Conservation (phyloP, 2,888 invertebrate species). For the Crioceris asparagi region DNA sequence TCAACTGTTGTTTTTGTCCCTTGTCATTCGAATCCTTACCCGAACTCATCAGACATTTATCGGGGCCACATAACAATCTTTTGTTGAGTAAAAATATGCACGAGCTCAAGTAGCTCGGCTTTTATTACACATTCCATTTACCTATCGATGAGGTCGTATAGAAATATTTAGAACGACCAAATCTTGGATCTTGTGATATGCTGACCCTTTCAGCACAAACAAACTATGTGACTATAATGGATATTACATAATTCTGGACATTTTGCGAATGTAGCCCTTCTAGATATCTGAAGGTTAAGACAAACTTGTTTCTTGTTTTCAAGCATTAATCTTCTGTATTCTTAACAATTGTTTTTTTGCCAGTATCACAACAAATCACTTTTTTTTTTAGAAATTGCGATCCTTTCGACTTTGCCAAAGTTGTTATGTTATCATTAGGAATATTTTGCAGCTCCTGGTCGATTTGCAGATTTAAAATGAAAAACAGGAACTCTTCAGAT, state of each 20-base stretch:
- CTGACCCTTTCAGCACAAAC: slow-evolving; percentile 27
- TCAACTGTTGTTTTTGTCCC: slow-evolving; percentile 82
- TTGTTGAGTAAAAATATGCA: slow-evolving; percentile 79
- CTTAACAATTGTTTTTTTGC: neutral
- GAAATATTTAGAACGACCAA: slow-evolving; percentile 25
- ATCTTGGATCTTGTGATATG: slow-evolving; percentile 25
- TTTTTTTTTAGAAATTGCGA: neutral
- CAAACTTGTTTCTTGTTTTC: neutral
- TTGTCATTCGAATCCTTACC: slow-evolving; percentile 77
- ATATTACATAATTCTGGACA: no score
- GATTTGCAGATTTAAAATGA: no score
- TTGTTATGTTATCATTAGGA: no score
- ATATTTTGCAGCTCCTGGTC: no score
- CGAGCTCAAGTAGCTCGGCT: slow-evolving; percentile 34
- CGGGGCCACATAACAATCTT: slow-evolving; percentile 80
- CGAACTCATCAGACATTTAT: slow-evolving; percentile 75
- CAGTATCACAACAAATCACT: neutral
- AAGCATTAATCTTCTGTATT: neutral
- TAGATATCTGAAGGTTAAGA: slow-evolving; percentile 5
- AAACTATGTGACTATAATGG: no score
- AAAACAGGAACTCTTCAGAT: no score
- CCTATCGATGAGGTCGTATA: slow-evolving; percentile 27
- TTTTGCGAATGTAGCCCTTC: slow-evolving; percentile 21
- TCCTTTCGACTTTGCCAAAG: no score
- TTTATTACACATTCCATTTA: slow-evolving; percentile 22